Percentiles rank a stretch among this genome's conserved stretches.
phyloP scores from a whole-genome alignment of 2,888 invertebrate genomes.

The Ypsolopha sequella region DNA sequence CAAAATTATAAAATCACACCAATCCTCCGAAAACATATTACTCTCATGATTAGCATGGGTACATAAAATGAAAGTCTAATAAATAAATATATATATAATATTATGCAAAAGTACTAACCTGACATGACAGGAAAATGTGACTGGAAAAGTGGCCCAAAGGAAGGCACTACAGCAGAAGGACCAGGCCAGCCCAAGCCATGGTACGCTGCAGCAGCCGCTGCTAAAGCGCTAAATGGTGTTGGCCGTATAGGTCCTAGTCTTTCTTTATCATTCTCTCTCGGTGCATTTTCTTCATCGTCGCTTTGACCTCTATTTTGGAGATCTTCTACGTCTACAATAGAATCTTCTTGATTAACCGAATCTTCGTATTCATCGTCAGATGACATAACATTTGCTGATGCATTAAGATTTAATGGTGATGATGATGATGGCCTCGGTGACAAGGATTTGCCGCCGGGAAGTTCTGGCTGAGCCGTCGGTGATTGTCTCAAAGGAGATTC shows the following conservation, averaged over 20 bases:
- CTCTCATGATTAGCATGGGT: too few relatives aligned
- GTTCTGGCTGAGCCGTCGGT: conserved; percentile 54
- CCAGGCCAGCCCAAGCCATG: conserved; percentile 74
- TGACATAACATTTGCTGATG: conserved; percentile 58
- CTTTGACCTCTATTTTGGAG: conserved; percentile 70
- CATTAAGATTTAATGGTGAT: conserved; percentile 58
- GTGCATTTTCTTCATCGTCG: conserved; percentile 57
- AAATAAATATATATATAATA: too few relatives aligned
- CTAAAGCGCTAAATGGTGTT: conserved; percentile 81
- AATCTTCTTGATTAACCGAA: conserved; percentile 76
- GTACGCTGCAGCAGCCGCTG: conserved; percentile 79
- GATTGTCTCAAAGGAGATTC: conserved; percentile 61
- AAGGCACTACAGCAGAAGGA: conserved; percentile 67
- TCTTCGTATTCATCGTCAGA: conserved; percentile 77
- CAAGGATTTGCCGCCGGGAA: conserved; percentile 51
- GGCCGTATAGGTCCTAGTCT: conserved; percentile 77
- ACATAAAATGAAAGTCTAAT: too few relatives aligned
- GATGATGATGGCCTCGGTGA: conserved; percentile 55
- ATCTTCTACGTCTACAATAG: conserved; percentile 85
- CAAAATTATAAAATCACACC: too few relatives aligned
- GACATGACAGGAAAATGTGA: conserved; percentile 71
- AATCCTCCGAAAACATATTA: too few relatives aligned
- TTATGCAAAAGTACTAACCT: conserved; percentile 30
- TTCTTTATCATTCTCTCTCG: conserved; percentile 37
- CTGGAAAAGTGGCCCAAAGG: conserved; percentile 77